Conservation (phyloP, 1,140 invertebrate species). For the Drosophila ficusphila region DNA sequence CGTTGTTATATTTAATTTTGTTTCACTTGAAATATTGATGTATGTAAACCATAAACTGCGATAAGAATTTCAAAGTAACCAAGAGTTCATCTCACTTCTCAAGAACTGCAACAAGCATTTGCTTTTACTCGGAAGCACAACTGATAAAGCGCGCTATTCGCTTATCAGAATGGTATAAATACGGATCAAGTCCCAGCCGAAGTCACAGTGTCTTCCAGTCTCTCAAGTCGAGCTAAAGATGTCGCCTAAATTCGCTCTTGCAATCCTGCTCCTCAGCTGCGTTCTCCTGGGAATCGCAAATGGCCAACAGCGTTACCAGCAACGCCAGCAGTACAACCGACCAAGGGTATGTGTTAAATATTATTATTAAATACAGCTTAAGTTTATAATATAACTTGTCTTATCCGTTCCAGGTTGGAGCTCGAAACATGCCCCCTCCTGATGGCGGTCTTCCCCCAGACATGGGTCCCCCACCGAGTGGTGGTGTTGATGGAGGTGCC, state of each 20-base stretch:
- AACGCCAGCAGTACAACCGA: neutral
- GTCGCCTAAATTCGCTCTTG: neutral
- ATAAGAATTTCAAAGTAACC: neutral
- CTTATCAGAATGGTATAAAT: neutral
- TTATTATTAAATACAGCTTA: neutral
- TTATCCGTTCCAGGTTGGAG: neutral
- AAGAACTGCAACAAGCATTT: neutral
- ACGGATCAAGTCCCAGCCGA: neutral
- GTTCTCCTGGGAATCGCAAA: neutral
- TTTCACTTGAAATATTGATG: neutral
- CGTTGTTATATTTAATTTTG: too few species aligned
- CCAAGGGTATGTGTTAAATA: neutral
- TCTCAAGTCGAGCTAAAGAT: neutral
- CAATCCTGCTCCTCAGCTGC: slow-evolving; percentile 2
- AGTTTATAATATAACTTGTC: neutral
- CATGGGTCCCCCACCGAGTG: too few species aligned
- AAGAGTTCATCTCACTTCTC: neutral
- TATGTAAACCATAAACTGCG: neutral
- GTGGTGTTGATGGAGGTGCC: neutral
- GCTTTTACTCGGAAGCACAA: neutral
- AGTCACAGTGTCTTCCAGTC: neutral
- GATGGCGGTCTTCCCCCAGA: neutral
- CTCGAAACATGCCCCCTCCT: neutral
- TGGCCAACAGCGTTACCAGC: neutral
- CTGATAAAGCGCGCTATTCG: neutral